phyloP scores from a whole-genome alignment of 2,113 vertebrate genomes.

The Leptodactylus fuscus region DNA sequence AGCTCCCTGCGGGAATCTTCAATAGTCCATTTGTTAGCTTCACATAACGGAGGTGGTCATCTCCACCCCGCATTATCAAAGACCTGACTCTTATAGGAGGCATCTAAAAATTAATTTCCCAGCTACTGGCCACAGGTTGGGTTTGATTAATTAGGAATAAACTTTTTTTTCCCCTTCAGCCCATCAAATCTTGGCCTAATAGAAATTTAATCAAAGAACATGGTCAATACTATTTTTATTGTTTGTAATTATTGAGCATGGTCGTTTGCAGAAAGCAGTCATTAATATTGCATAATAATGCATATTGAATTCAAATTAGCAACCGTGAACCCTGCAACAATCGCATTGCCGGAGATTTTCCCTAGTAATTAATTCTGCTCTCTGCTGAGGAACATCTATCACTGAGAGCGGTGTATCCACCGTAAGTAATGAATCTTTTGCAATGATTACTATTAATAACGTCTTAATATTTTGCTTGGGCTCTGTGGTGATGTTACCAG shows the following conservation, averaged over 20 bases:
- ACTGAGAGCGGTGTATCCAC: conserved; percentile 22
- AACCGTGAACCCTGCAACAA: conserved; percentile 34
- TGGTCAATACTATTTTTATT: conserved; percentile 60
- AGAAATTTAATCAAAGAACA: conserved; percentile 53
- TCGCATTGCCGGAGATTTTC: conserved; percentile 36
- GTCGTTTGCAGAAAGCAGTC: conserved; percentile 50
- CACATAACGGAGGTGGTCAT: neutral
- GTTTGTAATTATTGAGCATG: conserved; percentile 57
- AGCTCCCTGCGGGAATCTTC: neutral
- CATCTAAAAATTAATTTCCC: neutral
- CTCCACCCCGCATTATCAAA: neutral
- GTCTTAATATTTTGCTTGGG: conserved; percentile 16
- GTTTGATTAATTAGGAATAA: conserved; percentile 27
- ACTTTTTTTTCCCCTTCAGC: neutral
- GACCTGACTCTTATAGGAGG: neutral
- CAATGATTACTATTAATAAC: conserved; percentile 58
- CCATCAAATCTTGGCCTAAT: conserved; percentile 46
- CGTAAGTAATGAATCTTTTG: conserved; percentile 52
- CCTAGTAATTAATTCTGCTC: conserved; percentile 56
- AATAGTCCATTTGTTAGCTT: neutral
- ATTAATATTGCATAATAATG: conserved; percentile 61
- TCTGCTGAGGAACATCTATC: conserved; percentile 49
- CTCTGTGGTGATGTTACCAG: neutral
- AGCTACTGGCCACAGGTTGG: neutral
- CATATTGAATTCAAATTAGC: conserved; percentile 58